These are phyloP conservation scores for Muscina levida DNA, from an alignment of 2,888 invertebrate species.

Conservation along the genomic window DNA sequence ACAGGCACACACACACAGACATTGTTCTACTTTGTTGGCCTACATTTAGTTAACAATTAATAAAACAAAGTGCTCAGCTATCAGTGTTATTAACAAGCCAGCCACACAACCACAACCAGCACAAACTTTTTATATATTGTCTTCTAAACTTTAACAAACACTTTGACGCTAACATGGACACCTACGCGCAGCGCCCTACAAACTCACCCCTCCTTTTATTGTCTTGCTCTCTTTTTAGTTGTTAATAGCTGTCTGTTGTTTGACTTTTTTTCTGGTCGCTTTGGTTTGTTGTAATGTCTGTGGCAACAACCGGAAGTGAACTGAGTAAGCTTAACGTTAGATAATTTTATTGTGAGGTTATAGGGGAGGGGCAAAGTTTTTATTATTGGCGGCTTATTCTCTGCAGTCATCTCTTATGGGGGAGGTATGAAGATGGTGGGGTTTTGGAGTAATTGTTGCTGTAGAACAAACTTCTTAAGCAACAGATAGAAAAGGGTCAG, in stretches of 20 bases:
- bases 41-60: constrained; percentile 17
- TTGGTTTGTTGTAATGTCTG: constrained; percentile 20
- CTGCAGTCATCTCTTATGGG: too few relatives aligned
- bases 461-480: too few relatives aligned
- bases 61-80: background rate
- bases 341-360: background rate
- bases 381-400: too few relatives aligned
- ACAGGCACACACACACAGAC: background rate
- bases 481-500: too few relatives aligned
- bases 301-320: constrained; percentile 51
- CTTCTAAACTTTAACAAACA: background rate
- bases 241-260: background rate
- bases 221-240: background rate
- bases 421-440: too few relatives aligned
- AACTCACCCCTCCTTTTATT: background rate
- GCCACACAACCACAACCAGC: background rate
- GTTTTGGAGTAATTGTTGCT: too few relatives aligned
- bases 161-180: background rate
- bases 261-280: background rate
- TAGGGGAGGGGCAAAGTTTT: background rate
- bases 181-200: background rate
- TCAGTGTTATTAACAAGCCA: background rate
- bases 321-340: constrained; percentile 30
- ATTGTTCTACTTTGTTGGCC: background rate
- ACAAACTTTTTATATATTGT: background rate